A percentile compares a stretch with the other conserved stretches of the same genome.
Evolutionary conservation across 2,888 invertebrate genomes (phyloP).

Genomic region (Aphelenchoides bicaudatus): DNA sequence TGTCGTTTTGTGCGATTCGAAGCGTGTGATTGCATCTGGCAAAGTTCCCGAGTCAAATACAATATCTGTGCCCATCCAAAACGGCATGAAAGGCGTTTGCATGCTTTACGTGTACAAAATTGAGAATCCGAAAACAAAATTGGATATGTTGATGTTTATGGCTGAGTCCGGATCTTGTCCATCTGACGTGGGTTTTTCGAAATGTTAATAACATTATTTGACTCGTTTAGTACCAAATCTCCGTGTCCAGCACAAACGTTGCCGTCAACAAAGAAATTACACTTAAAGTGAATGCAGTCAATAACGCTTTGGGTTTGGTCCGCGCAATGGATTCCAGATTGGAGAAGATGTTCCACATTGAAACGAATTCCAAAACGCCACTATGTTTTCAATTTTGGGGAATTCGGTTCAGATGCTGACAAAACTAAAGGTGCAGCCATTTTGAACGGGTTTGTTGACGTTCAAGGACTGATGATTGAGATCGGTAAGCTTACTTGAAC

Average conservation of each 20-base stretch:
- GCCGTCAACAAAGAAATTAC: conserved; percentile 5
- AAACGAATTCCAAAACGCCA: too few species aligned
- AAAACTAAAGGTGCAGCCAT: background rate
- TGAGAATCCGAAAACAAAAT: background rate
- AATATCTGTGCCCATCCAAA: conserved; percentile 17
- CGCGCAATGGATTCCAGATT: conserved; percentile 20
- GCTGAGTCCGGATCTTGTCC: conserved; percentile 25
- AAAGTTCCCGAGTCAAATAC: conserved; percentile 23
- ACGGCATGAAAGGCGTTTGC: conserved; percentile 32
- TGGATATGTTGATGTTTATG: conserved; percentile 35
- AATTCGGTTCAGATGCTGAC: background rate
- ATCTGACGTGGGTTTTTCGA: conserved; percentile 24
- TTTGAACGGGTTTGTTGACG: background rate
- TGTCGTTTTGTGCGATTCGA: conserved; percentile 33
- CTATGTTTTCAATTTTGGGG: background rate
- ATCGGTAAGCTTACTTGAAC: background rate
- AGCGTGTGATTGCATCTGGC: conserved; percentile 20
- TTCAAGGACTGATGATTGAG: background rate
- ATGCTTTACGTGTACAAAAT: conserved; percentile 33
- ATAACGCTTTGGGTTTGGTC: conserved; percentile 12
- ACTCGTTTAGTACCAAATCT: background rate
- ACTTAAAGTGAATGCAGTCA: conserved; percentile 11
- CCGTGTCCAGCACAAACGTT: background rate
- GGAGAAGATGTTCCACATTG: conserved; percentile 4
- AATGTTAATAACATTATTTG: background rate